Evolutionary conservation across 2,888 invertebrate species (phyloP), one percentile per base, ranked within the genome.

Genomic region (Cinara cedri): DNA sequence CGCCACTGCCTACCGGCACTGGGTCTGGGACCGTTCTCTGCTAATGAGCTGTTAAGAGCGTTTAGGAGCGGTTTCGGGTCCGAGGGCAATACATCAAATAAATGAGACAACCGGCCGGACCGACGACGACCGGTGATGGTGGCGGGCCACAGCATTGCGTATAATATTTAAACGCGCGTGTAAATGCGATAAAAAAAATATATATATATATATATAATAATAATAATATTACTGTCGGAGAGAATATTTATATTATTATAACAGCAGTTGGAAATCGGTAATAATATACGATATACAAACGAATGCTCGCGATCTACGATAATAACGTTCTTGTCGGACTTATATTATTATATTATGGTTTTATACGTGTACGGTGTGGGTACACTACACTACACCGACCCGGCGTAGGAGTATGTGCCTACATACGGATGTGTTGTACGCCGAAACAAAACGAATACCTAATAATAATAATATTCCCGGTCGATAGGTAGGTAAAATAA

Each of bases 41-140:
- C 78, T 78, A 78, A 78, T 78, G 78, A 78, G 78, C 78, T 78
- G 78, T 78, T 78, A 70, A 78, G 68, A 78, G 51, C 78, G 78
- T 70, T 78, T 78, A 70, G 70, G 46, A 78, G 76, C 76, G 78
- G 78, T 78, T 68, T 60, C 68, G 16, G n/a, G 70, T 70, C 57
- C 24, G 49, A 44, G 60, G 63, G 78, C 70, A 62, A 78, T 78
- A 78, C 78, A 78, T 78, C 78, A 78, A 70, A 78, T 62, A 78
- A 78, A 78, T 70, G 78, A 78, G 78, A 78, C 78, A 60, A 70
- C 78, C 76, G 62, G 63, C 19, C 19, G 62, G 51, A 14, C 19
- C 1, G 13, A 54, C 8, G 6, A 2, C 19, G 54, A n/a, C 6
- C 19, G 4, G n/a, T n/a, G n/a, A n/a, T n/a, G n/a, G n/a, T n/a